Evolutionary conservation across 1,140 invertebrate genomes (phyloP), one percentile per base, ranked within the genome.

Genomic region (Drosophila leontia): DNA sequence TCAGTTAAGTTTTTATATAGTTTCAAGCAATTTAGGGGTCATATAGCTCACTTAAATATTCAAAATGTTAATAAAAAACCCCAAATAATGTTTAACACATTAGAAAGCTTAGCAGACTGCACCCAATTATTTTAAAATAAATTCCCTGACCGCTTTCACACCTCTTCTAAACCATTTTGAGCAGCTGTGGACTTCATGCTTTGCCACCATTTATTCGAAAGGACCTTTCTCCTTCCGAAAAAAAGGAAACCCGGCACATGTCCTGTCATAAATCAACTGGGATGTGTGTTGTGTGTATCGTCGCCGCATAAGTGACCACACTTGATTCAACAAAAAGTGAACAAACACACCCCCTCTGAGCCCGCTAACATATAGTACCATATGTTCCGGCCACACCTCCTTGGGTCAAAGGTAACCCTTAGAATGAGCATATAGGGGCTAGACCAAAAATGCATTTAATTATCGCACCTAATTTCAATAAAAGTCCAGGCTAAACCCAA

Each of bases 391-490:
- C n/a, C 67, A 47, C 67, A n/a, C 67, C 67, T 53, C 7, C 32
- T 17, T 9, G 62, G 42, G 65, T 50, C 51, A 48, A 58, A 72
- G 53, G 67, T 69, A 45, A 71, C 69, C 69, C 68, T 53, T 44
- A 50, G 45, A 19, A 6, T 23, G 23, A 41, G 39, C 55, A 35
- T 45, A 26, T 23, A 32, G 50, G 32, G 47, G 17, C 2, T 12
- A n/a, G 23, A 39, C 26, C 11, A 63, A 75, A 82, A 83, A 74
- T 88, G 85, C 85, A 79, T 77, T 90, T 71, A 75, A 90, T 70
- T 56, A 78, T 91, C 79, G 86, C 85, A 91, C 81, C 82, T 90
- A 82, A 85, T 90, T 80, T 90, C 81, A 90, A 85, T 90, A 85
- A 82, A 85, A 84, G 67, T 67, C 75, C 67, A 23, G 81, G 51